Base-by-base conservation (phyloP, 2,888 invertebrate species). In the Lamproptera curius region DNA sequence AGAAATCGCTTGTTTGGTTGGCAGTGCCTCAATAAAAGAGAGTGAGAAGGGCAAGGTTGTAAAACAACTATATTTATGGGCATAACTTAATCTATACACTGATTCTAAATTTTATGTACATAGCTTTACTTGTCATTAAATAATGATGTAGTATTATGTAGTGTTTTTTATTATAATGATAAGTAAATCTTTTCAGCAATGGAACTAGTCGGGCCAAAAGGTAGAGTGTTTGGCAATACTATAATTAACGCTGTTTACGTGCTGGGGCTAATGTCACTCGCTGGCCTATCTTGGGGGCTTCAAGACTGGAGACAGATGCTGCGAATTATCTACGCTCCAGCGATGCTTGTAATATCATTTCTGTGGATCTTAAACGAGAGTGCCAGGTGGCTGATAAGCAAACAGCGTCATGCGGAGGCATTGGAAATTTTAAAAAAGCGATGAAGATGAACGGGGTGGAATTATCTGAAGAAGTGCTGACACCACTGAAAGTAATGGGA, bases 161-260 rank as follows among this genome's bases (percentile, higher is more conserved):
- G n/a, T n/a, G n/a, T n/a, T n/a, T n/a, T n/a, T n/a, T n/a, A n/a
- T n/a, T n/a, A n/a, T n/a, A n/a, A n/a, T n/a, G n/a, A n/a, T n/a
- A n/a, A n/a, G n/a, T n/a, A n/a, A 20, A 20, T 20, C 4, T 6
- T 87, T 84, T 34, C 76, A 94, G 94, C 92, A 16, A 90, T 95
- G 74, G 96, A 96, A 72, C 79, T 95, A 52, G 94, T 95, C 1
- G 94, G 94, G 0, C 93, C 94, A 8, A 91, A 91, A 54, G 91
- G 92, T 42, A 88, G 95, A 55, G 93, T 95, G 0, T 81, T 95
- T 37, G 93, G 92, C 6, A 93, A 94, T 50, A 92, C 93, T 6
- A 72, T 94, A 26, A 90, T 94, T 42, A 92, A 93, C 52, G 88
- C 91, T 16, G 90, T 93, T 53, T 95, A 92, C 63, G 92, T 94